Evolutionary conservation across 1,140 invertebrate genomes (phyloP), one percentile per base, ranked within the genome.

Genomic region (Coelopa frigida): DNA sequence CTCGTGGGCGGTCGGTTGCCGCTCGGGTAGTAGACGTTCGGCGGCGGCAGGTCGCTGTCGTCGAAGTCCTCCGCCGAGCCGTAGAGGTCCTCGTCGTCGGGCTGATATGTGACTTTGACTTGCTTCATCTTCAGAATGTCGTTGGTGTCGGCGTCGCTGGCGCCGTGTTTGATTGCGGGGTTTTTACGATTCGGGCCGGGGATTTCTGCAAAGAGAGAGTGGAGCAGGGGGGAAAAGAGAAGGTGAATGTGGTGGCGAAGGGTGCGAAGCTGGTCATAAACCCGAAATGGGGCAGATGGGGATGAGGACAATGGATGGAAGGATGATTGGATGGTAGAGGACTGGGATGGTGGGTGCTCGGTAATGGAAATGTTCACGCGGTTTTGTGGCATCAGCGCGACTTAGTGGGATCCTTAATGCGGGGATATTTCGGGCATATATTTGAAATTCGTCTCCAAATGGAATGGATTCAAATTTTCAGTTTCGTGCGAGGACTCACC

Each of bases 401-500:
- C n/a, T n/a, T n/a, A n/a, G n/a, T n/a, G n/a, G n/a, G n/a, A n/a
- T n/a, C n/a, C n/a, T n/a, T n/a, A n/a, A n/a, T n/a, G n/a, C n/a
- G n/a, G n/a, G n/a, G n/a, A n/a, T n/a, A n/a, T n/a, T n/a, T n/a
- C n/a, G n/a, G n/a, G n/a, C n/a, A n/a, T n/a, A n/a, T n/a, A n/a
- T n/a, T n/a, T n/a, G n/a, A n/a, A n/a, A n/a, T n/a, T n/a, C n/a
- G n/a, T n/a, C n/a, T n/a, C n/a, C 6, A 36, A 36, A 10, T 8
- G 6, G 7, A 8, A 8, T 36, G 12, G 12, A 36, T 36, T 36
- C 33, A 6, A 36, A 36, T 10, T 10, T 36, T 36, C 15, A 10
- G 33, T 7, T 8, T 10, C 18, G 8, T 36, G n/a, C 18, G 8
- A 15, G 17, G 44, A 70, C 79, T 82, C 72, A 94, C 92, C 89